Base-by-base conservation (phyloP, 2,113 vertebrate genomes). In the Manacus vitellinus region DNA sequence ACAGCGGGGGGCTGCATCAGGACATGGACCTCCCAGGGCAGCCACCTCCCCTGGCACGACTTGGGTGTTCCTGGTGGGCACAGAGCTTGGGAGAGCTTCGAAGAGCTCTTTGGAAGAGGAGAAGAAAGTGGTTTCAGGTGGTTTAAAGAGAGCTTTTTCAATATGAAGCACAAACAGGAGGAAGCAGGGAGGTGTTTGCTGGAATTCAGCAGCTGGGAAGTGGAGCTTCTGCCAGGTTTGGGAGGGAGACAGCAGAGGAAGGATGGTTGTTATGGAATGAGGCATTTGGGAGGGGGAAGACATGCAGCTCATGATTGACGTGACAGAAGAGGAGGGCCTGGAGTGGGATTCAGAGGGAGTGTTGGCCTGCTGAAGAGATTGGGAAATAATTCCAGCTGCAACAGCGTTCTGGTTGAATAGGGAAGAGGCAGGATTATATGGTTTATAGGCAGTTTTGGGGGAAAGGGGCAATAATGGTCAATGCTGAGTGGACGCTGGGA, bases 1-100 rank as follows among this genome's bases (percentile, higher is more conserved):
- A 18, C 39, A 20, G 55, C 3, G 0, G 4, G 3, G n/a, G 33
- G 23, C 55, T 49, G 54, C 6, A 0, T 27, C 8, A 8, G 37
- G 54, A 9, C 8, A 3, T 1, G 44, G 44, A 3, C 15, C 28
- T n/a, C 2, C 18, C 43, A 2, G 8, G 59, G 58, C 49, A 27
- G 17, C 18, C 7, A 1, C 9, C 54, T 22, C 15, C 21, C 14
- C 41, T 7, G 44, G 6, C 17, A 0, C 20, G 23, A 0, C 35
- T 12, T n/a, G 46, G 35, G 1, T 51, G 65, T 11, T 68, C 15
- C 73, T 65, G 65, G 59, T 24, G 59, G 61, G 46, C 18, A 4
- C 54, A 14, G 70, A 30, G 83, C 52, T 66, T 44, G 6, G 68
- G 37, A 49, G 16, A 81, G 73, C 73, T 54, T 22, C 0, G 1